Evolutionary conservation across 2,888 invertebrate species (phyloP), one percentile per base, ranked within the genome.

Genomic region (Zaprionus bogoriensis): DNA sequence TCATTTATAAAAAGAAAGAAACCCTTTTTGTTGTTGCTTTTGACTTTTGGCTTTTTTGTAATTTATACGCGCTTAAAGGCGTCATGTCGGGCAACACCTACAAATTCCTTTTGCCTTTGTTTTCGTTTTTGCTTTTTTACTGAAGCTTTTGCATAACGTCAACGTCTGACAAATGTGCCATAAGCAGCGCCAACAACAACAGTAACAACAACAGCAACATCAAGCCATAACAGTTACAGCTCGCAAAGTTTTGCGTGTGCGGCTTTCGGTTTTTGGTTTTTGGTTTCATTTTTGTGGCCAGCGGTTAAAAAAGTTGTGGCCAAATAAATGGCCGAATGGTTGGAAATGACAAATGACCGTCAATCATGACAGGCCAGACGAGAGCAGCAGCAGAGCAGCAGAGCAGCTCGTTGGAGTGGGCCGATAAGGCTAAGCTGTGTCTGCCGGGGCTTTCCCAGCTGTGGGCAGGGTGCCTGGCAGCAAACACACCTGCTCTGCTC

Each of bases 341-440:
- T 76, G 79, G 85, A 79, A 87, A 90, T 89, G 89, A 89, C 89
- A 89, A 89, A 89, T 89, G 87, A 87, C 89, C 87, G 87, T 89
- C 89, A 89, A 89, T 89, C 89, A 89, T 90, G 90, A 87, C 80
- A 88, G 84, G 80, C 78, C 80, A 80, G 82, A 73, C 84, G 63
- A 52, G 52, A 58, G 70, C 83, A 77, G 68, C 80, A 61, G 51
- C 50, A 58, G 70, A 72, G 70, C 70, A 72, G 72, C 51, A 52
- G 57, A 39, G 51, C 27, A 30, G 39, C 62, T 46, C 51, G 45
- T 61, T 57, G 61, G 50, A 60, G 42, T 47, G 53, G 57, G 62
- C 12, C 28, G 87, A 81, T 85, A 85, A 82, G 73, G 59, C 76
- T 84, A 75, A 79, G 87, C 86, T 63, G 46, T 78, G 76, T 72